A percentile compares a stretch with the other conserved stretches of the same genome.
phyloP scores from a whole-genome alignment of 2,113 vertebrate species.

The Oryzias curvinotus region DNA sequence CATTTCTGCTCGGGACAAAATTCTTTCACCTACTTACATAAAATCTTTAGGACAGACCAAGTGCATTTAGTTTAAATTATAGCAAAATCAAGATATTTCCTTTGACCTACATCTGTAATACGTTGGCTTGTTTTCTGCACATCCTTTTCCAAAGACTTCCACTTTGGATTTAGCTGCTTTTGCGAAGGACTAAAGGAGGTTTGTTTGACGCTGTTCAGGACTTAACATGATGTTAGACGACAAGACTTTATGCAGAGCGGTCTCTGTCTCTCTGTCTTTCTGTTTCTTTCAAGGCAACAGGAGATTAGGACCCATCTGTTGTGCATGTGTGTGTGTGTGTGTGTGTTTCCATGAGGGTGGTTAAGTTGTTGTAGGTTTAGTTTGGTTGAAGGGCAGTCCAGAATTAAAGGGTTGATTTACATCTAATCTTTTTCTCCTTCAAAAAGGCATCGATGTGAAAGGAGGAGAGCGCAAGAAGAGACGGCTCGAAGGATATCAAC shows the following conservation, averaged over 20 bases:
- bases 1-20: neutral
- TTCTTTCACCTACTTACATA: neutral
- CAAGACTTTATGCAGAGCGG: slow-evolving; percentile 45
- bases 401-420: slow-evolving; percentile 25
- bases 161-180: slow-evolving; percentile 1
- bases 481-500: slow-evolving; percentile 17
- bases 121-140: slow-evolving; percentile 32
- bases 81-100: slow-evolving; percentile 5
- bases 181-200: slow-evolving; percentile 26
- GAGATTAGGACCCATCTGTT: slow-evolving; percentile 59
- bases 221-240: slow-evolving; percentile 60
- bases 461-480: slow-evolving; percentile 6
- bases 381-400: slow-evolving; percentile 7
- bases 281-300: slow-evolving; percentile 52
- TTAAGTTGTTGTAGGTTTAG: slow-evolving; percentile 25
- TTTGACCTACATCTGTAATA: slow-evolving; percentile 28
- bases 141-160: slow-evolving; percentile 5
- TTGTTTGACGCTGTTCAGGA: slow-evolving; percentile 38
- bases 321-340: slow-evolving; percentile 24
- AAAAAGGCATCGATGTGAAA: slow-evolving; percentile 17
- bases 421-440: slow-evolving; percentile 25
- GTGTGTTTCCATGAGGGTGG: slow-evolving; percentile 22
- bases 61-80: neutral
- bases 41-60: neutral
- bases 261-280: slow-evolving; percentile 37